A percentile compares a stretch with the other conserved stretches of the same genome.
phyloP scores from a whole-genome alignment of 2,113 vertebrate genomes.

The Naja naja region DNA sequence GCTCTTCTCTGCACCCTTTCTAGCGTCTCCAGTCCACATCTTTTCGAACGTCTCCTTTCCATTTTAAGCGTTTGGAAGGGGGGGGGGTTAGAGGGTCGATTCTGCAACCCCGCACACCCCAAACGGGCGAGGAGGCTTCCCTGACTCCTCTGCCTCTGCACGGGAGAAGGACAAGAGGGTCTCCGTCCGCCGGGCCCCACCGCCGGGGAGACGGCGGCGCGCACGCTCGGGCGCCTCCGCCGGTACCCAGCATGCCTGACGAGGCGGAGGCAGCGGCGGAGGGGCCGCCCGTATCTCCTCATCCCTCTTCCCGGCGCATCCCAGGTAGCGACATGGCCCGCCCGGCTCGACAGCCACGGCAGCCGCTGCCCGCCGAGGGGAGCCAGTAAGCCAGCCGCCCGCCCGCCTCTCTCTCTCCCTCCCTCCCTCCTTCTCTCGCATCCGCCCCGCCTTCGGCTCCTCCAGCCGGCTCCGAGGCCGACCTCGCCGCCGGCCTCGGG shows the following conservation, averaged over 20 bases:
- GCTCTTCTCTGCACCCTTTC: not conserved
- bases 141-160: not conserved
- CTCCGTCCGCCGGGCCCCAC: too few species aligned
- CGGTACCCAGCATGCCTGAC: conserved; percentile 83
- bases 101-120: too few species aligned
- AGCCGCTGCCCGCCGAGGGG: conserved; percentile 4
- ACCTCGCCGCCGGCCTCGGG: not conserved
- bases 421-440: not conserved
- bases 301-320: not conserved
- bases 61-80: not conserved
- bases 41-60: too few species aligned
- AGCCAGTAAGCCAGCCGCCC: conserved; percentile 30
- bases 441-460: not conserved
- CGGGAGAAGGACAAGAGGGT: not conserved
- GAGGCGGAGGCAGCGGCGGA: conserved; percentile 26
- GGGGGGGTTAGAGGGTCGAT: too few species aligned
- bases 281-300: not conserved
- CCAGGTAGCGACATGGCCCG: conserved; percentile 67
- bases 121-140: not conserved
- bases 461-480: not conserved
- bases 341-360: not conserved
- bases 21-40: too few species aligned
- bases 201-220: not conserved
- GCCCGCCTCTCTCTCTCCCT: not conserved
- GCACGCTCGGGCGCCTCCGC: conserved; percentile 3